These are phyloP conservation scores for Alviniconcha strummeri DNA, from an alignment of 2,888 invertebrate genomes.

Conservation along the genomic window DNA sequence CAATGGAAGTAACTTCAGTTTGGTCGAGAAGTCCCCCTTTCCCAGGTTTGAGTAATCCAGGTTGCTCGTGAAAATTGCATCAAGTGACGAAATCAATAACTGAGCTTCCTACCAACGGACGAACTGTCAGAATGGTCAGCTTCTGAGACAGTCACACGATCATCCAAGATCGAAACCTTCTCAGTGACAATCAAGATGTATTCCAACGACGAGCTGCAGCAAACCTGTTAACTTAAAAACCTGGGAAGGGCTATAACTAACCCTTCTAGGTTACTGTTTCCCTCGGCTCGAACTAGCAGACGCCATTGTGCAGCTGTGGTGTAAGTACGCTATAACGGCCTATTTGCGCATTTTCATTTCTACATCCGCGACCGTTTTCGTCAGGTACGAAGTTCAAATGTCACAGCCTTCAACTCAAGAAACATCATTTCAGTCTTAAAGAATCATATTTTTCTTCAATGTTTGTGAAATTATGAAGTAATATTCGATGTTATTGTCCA, in stretches of 20 bases:
- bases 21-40: slow-evolving; percentile 19
- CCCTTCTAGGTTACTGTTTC: slow-evolving; percentile 18
- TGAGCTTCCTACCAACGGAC: slow-evolving; percentile 12
- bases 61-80: slow-evolving; percentile 30
- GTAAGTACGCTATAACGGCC: slow-evolving; percentile 15
- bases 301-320: slow-evolving; percentile 31
- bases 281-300: slow-evolving; percentile 19
- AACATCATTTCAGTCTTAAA: too few species aligned
- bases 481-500: too few species aligned
- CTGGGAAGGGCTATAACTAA: slow-evolving; percentile 33
- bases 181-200: slow-evolving; percentile 26
- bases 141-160: slow-evolving; percentile 1
- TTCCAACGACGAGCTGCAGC: slow-evolving; percentile 27
- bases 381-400: too few species aligned
- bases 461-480: too few species aligned
- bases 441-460: too few species aligned
- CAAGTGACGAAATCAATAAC: slow-evolving; percentile 30
- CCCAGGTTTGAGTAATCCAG: slow-evolving; percentile 34
- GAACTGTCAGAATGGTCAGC: slow-evolving; percentile 8
- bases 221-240: slow-evolving; percentile 35
- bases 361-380: slow-evolving; percentile 23
- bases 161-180: slow-evolving; percentile 2
- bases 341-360: not conserved
- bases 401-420: too few species aligned
- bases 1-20: not conserved